Percentiles rank a stretch among this genome's conserved stretches.
Evolutionary conservation across 2,797 vertebrate genomes (phyloP).

Genomic region (Lacerta viridis): DNA sequence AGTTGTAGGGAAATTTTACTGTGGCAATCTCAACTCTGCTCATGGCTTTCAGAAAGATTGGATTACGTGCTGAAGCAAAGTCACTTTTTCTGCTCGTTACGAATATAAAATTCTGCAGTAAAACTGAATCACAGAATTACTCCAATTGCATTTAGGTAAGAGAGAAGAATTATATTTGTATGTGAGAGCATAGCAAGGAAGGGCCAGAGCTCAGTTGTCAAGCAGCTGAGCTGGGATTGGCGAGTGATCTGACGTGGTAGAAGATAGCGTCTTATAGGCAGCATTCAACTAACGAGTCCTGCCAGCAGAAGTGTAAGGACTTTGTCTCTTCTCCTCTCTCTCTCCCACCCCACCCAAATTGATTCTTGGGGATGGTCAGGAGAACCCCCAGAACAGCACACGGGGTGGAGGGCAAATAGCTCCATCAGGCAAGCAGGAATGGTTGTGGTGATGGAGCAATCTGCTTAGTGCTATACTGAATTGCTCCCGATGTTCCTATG

Average conservation of each 20-base stretch:
- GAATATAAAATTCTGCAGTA: slow-evolving; percentile 38
- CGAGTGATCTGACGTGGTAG: neutral
- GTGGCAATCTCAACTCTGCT: neutral
- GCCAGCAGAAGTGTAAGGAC: too few relatives aligned
- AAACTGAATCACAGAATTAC: neutral
- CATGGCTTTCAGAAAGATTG: slow-evolving; percentile 34
- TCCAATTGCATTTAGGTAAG: slow-evolving; percentile 20
- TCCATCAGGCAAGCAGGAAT: too few relatives aligned
- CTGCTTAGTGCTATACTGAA: too few relatives aligned
- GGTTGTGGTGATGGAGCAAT: too few relatives aligned
- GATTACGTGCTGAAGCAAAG: slow-evolving; percentile 23
- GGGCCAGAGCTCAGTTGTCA: too few relatives aligned
- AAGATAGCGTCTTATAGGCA: neutral
- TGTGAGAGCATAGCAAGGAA: too few relatives aligned
- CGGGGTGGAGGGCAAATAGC: too few relatives aligned
- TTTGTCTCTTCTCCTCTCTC: too few relatives aligned
- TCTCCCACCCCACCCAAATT: too few relatives aligned
- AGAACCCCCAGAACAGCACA: too few relatives aligned
- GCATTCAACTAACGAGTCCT: too few relatives aligned
- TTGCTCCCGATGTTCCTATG: neutral
- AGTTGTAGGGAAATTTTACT: slow-evolving; percentile 75
- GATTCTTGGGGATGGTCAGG: too few relatives aligned
- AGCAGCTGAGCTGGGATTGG: neutral
- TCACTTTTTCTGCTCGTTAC: slow-evolving; percentile 41
- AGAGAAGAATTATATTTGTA: neutral